phyloP scores from a whole-genome alignment of 1,140 invertebrate species.

The Hyles vespertilio region DNA sequence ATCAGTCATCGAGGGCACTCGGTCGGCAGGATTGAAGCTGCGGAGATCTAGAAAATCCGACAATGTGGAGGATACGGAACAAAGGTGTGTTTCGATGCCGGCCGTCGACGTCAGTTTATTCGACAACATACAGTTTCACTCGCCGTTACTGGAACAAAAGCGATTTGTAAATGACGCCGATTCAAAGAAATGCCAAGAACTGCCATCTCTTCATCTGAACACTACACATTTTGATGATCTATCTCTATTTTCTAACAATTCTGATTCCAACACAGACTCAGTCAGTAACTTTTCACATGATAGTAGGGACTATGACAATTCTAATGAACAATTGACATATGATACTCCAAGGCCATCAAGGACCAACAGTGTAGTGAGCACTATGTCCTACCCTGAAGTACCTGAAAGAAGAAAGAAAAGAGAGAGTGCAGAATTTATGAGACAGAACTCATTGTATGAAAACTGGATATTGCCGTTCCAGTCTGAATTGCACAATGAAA shows the following conservation, averaged over 20 bases:
- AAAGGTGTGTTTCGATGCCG: slow-evolving; percentile 59
- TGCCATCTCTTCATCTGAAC: slow-evolving; percentile 43
- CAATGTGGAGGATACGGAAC: slow-evolving; percentile 31
- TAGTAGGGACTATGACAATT: slow-evolving; percentile 45
- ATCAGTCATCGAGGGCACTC: slow-evolving; percentile 58
- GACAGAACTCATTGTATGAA: slow-evolving; percentile 58
- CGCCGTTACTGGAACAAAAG: slow-evolving; percentile 59
- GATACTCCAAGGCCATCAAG: slow-evolving; percentile 51
- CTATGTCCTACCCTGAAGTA: slow-evolving; percentile 39
- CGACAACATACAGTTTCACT: slow-evolving; percentile 67
- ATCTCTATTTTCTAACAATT: slow-evolving; percentile 58
- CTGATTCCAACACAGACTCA: slow-evolving; percentile 52
- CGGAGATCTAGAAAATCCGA: slow-evolving; percentile 43
- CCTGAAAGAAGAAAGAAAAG: slow-evolving; percentile 51
- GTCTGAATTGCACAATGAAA: slow-evolving; percentile 12
- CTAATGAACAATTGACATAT: slow-evolving; percentile 44
- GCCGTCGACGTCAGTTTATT: slow-evolving; percentile 60
- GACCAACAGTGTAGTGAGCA: slow-evolving; percentile 45
- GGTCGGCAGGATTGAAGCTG: slow-evolving; percentile 47
- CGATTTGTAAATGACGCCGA: slow-evolving; percentile 36
- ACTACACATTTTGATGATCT: slow-evolving; percentile 50
- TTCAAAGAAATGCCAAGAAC: slow-evolving; percentile 18
- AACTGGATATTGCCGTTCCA: slow-evolving; percentile 51
- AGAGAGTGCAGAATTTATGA: slow-evolving; percentile 44
- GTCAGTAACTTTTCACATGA: slow-evolving; percentile 54